phyloP scores from a whole-genome alignment of 2,797 vertebrate species.

The Loris lydekkerianus region DNA sequence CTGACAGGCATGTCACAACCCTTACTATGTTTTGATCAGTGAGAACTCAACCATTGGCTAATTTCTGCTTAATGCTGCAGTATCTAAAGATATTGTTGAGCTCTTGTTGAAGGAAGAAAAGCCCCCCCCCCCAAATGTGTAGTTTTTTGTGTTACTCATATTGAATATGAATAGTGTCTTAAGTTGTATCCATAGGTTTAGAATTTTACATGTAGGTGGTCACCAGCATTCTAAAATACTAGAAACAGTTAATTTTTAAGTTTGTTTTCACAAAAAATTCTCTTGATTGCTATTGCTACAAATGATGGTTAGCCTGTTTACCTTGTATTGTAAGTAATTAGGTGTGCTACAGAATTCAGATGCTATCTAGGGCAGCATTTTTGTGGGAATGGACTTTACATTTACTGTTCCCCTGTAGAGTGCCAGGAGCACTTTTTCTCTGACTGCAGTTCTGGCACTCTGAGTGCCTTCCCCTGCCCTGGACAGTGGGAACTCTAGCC shows the following conservation, averaged over 20 bases:
- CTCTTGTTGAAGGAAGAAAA: constrained; percentile 48
- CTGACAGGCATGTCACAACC: constrained; percentile 52
- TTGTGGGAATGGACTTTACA: background rate
- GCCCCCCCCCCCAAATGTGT: background rate
- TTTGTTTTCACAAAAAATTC: constrained; percentile 19
- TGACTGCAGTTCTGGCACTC: background rate
- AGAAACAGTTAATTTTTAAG: constrained; percentile 56
- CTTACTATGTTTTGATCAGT: constrained; percentile 68
- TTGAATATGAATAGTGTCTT: constrained; percentile 23
- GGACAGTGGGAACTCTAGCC: background rate
- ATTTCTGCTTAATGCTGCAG: constrained; percentile 41
- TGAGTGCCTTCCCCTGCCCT: background rate
- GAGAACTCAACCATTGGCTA: constrained; percentile 30
- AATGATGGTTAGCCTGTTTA: background rate
- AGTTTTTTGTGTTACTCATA: constrained; percentile 59
- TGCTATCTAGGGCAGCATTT: constrained; percentile 52
- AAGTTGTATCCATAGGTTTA: constrained; percentile 57
- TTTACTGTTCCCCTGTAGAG: background rate
- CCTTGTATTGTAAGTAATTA: constrained; percentile 40
- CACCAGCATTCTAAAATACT: background rate
- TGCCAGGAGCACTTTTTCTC: background rate
- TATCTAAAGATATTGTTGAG: constrained; percentile 64
- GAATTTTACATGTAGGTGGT: constrained; percentile 59
- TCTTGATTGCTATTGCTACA: background rate
- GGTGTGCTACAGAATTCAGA: background rate